Evolutionary conservation across 2,888 invertebrate genomes (phyloP).

Genomic region (Andricus quercusramuli): DNA sequence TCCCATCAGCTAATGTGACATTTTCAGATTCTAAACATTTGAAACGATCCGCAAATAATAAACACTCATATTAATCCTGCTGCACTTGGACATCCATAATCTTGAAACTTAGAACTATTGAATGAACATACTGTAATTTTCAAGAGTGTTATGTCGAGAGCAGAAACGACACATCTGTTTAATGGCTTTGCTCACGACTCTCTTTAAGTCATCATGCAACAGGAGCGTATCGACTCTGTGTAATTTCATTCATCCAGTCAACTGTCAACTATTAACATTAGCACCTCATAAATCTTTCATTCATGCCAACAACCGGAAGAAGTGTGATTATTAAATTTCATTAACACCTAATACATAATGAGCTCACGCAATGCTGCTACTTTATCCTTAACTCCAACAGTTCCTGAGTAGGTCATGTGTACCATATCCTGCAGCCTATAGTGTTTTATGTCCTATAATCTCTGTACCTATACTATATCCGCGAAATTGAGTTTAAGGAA

Average conservation of each 20-base stretch:
- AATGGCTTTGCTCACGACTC: slow-evolving; percentile 5
- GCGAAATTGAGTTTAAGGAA: background rate
- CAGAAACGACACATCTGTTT: background rate
- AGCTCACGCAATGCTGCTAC: slow-evolving; percentile 6
- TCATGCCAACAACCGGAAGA: slow-evolving; percentile 31
- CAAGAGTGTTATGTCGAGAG: background rate
- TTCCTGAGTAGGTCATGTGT: background rate
- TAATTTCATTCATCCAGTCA: slow-evolving; percentile 14
- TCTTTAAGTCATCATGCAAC: slow-evolving; percentile 30
- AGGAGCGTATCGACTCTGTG: background rate
- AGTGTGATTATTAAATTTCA: slow-evolving; percentile 31
- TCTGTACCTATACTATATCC: background rate
- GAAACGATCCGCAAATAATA: too few species aligned
- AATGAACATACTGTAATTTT: background rate
- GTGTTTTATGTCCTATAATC: background rate
- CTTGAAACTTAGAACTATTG: too few species aligned
- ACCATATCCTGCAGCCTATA: background rate
- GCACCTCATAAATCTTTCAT: slow-evolving; percentile 39
- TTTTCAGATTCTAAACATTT: background rate
- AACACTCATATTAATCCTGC: too few species aligned
- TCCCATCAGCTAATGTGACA: background rate
- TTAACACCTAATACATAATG: slow-evolving; percentile 35
- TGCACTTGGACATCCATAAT: too few species aligned
- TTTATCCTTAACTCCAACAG: background rate
- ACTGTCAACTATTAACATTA: slow-evolving; percentile 32